Base-by-base conservation (phyloP, 1,140 invertebrate species). In the Rhyzopertha dominica region DNA sequence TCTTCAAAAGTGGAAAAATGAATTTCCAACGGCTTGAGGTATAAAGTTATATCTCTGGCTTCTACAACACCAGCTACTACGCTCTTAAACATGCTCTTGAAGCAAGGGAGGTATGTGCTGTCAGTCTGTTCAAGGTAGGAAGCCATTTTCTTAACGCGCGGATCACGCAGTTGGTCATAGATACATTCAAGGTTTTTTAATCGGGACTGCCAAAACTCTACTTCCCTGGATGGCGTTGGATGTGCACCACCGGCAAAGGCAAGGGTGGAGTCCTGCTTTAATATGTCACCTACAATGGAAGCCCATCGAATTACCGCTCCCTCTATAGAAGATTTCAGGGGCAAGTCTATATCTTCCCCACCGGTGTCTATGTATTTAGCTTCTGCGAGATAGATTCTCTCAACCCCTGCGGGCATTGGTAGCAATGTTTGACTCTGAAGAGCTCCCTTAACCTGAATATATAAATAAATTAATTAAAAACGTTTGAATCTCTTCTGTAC, bases 281-380 rank as follows among this genome's bases (percentile, higher is more conserved):
- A 66, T 9, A 90, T 74, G 61, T 90, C 83, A 40, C 79, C 78
- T 14, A 89, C 81, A 62, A 87, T 81, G 43, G 76, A 74, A 1
- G 79, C 75, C 89, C 89, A 93, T 62, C 88, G 87, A 49, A 87
- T 87, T 2, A 90, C 73, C n/a, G 84, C 77, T 18, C 78, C 78
- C 68, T 93, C 88, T 37, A 89, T 82, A 28, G 84, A 78, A 1
- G 78, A 81, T 55, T 87, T 82, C 30, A 91, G 61, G 45, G 75
- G 67, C 42, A 82, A 68, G 62, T 88, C 81, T 4, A 81, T 63
- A 2, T 68, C 61, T 53, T 75, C 72, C 2, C 72, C 72, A 16
- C 72, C 61, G 24, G 74, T 78, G 56, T 75, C 70, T 45, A 71
- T 70, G 5, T 77, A 67, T 34, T 69, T 66, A 16, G 72, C 57